Percentiles rank a stretch among this genome's conserved stretches.
phyloP scores from a whole-genome alignment of 2,888 invertebrate genomes.

The Tuberolachnus salignus region DNA sequence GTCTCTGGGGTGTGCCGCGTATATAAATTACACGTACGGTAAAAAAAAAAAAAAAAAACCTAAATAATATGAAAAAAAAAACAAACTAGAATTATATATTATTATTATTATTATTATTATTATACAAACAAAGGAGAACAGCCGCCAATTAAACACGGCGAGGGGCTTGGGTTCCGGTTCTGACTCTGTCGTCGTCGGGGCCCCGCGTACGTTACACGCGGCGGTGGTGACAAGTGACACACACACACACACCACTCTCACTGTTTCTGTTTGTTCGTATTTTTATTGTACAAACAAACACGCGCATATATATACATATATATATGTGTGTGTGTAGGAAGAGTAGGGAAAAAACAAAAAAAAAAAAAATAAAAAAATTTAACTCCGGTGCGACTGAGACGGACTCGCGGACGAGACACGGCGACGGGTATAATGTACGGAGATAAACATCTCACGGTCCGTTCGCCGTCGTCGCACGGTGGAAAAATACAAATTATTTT shows the following conservation, averaged over 20 bases:
- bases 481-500: constrained; percentile 55
- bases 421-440: background rate
- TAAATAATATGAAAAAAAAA: constrained; percentile 1
- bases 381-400: background rate
- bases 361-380: too few species aligned
- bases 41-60: constrained; percentile 36
- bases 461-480: constrained; percentile 40
- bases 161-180: constrained; percentile 54
- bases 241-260: constrained; percentile 1
- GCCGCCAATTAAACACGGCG: constrained; percentile 52
- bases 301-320: too few species aligned
- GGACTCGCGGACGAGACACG: background rate
- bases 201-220: too few species aligned
- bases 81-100: constrained; percentile 45
- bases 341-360: constrained; percentile 29
- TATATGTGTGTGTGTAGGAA: background rate
- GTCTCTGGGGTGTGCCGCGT: constrained; percentile 51
- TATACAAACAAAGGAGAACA: constrained; percentile 55
- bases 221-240: constrained; percentile 47
- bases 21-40: constrained; percentile 33
- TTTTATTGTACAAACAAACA: too few species aligned
- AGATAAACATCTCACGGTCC: constrained; percentile 31
- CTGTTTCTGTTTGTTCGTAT: background rate
- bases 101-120: too few species aligned
- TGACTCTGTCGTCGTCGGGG: constrained; percentile 24